Evolutionary conservation across 1,140 invertebrate genomes (phyloP).

Genomic region (Leptinotarsa texana): DNA sequence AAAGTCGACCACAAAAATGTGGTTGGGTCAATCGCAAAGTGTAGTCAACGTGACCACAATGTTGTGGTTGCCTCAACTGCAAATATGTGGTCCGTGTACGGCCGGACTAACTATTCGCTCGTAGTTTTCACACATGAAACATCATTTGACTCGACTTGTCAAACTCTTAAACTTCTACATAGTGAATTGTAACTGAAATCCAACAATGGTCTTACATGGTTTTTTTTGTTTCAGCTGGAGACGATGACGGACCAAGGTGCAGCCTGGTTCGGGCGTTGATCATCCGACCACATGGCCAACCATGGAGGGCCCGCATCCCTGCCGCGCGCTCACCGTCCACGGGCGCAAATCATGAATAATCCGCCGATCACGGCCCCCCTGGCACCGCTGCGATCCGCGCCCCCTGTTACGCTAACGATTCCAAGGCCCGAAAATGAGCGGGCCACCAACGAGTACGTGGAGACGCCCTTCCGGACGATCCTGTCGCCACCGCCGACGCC

Average conservation of each 20-base stretch:
- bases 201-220: no score
- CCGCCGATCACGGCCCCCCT: slow-evolving; percentile 53
- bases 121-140: no score
- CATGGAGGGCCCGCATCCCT: slow-evolving; percentile 67
- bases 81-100: no score
- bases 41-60: no score
- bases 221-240: slow-evolving; percentile 56
- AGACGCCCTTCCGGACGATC: slow-evolving; percentile 69
- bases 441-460: slow-evolving; percentile 82
- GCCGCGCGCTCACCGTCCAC: slow-evolving; percentile 65
- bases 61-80: no score
- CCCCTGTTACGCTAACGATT: slow-evolving; percentile 66
- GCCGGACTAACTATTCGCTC: no score
- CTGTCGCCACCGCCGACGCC: slow-evolving; percentile 47
- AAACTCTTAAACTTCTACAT: no score
- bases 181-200: no score
- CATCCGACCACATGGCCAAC: slow-evolving; percentile 61
- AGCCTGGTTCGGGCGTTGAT: slow-evolving; percentile 58
- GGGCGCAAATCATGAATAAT: slow-evolving; percentile 57
- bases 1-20: no score
- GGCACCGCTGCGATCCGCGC: slow-evolving; percentile 53
- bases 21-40: no score
- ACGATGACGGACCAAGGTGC: slow-evolving; percentile 66
- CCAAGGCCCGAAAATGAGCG: slow-evolving; percentile 78
- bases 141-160: no score